Conservation (phyloP, 2,113 vertebrate genomes). For the Dissostichus mawsoni region DNA sequence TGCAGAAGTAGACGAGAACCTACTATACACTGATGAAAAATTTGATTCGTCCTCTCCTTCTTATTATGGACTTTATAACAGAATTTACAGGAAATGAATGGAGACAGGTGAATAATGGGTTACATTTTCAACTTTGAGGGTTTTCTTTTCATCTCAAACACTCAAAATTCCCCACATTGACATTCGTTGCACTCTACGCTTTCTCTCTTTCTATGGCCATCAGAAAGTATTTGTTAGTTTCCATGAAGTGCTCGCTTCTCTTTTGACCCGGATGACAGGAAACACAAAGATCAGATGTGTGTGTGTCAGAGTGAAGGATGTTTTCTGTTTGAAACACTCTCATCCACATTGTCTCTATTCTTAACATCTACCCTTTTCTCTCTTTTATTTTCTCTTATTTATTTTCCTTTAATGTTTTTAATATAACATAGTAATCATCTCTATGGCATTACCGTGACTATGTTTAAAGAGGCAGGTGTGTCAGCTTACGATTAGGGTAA, state of each 20-base stretch:
- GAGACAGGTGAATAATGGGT: neutral
- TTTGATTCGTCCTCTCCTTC: neutral
- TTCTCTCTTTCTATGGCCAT: neutral
- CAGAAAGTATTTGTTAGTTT: neutral
- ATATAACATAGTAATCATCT: neutral
- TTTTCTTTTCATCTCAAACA: neutral
- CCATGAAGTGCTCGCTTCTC: constrained; percentile 3
- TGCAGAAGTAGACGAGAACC: too few relatives aligned
- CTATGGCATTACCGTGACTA: neutral
- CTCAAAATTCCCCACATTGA: neutral
- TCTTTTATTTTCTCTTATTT: neutral
- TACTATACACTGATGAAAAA: too few relatives aligned
- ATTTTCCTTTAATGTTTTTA: neutral
- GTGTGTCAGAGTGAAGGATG: neutral
- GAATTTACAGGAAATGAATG: neutral
- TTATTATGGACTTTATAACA: neutral
- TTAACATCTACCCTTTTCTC: neutral
- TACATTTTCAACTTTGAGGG: neutral
- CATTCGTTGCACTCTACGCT: neutral
- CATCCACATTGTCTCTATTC: neutral
- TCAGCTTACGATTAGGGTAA: neutral
- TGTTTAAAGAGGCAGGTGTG: neutral
- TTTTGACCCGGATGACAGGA: neutral
- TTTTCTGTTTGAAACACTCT: neutral
- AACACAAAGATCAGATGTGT: neutral